Evolutionary conservation across 1,140 invertebrate species (phyloP), one percentile per base, ranked within the genome.

Genomic region (Lethrus apterus): DNA sequence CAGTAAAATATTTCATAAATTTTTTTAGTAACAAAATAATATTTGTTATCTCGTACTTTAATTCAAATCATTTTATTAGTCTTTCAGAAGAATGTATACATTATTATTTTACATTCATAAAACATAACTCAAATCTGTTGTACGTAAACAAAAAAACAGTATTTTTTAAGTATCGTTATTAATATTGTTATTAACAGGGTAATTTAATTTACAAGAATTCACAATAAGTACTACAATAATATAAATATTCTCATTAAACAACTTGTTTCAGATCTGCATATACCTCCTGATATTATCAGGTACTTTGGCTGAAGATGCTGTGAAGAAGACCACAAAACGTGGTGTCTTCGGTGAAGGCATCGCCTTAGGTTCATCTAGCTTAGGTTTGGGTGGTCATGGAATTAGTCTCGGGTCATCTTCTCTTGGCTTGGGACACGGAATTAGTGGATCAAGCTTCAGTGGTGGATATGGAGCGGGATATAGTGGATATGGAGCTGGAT

Each of bases 261-360:
- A n/a, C 10, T 24, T 23, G 15, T 57, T 56, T 23, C 46, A 59
- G 57, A 50, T 50, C 23, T 43, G 55, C 46, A 24, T 57, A 11
- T 11, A 53, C 11, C 29, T 55, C 18, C 23, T 59, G 7, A 38
- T 18, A 35, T 30, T 59, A 21, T 48, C 55, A 36, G 52, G 52
- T 47, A 42, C 53, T 33, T 40, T 46, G 30, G 42, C 14, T n/a
- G 17, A 18, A 17, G 11, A 24, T 8, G 38, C 44, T 0, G 47
- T 50, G n/a, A 60, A 58, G 24, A 62, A 60, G 26, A 54, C 58
- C 29, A 50, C 57, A 3, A 63, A 62, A 51, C 57, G 66, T 19
- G 62, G 62, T 24, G 30, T 61, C 10, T 51, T 53, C 14, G 54
- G 45, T 30, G 45, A 40, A 30, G 42, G 42, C 17, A 10, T 44